Percentiles rank a stretch among this genome's conserved stretches.
Evolutionary conservation across 2,113 vertebrate genomes (phyloP).

Genomic region (Benitochromis conjunctus): DNA sequence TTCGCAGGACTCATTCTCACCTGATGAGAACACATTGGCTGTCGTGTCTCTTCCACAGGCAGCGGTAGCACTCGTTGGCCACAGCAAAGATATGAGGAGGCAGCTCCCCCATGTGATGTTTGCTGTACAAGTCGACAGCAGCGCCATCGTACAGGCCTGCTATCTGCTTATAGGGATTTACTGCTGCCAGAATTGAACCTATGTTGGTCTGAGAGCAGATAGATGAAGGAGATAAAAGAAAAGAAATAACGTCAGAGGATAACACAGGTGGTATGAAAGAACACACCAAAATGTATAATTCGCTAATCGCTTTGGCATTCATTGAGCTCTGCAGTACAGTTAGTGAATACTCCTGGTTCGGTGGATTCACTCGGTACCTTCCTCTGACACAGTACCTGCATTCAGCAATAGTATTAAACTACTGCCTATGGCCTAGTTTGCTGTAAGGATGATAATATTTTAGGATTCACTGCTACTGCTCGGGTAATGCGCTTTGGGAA

Average conservation of each 20-base stretch:
- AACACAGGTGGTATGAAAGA: background rate
- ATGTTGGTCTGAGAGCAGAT: slow-evolving; percentile 82
- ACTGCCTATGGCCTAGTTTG: slow-evolving; percentile 39
- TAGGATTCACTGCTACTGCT: slow-evolving; percentile 11
- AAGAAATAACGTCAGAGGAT: too few species aligned
- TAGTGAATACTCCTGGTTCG: background rate
- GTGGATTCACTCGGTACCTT: background rate
- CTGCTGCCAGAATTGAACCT: slow-evolving; percentile 87
- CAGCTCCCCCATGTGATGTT: slow-evolving; percentile 86
- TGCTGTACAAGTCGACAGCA: slow-evolving; percentile 82
- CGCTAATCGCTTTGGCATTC: background rate
- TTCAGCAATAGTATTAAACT: background rate
- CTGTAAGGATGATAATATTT: slow-evolving; percentile 28
- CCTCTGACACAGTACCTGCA: background rate
- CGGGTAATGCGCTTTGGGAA: slow-evolving; percentile 27
- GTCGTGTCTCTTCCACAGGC: slow-evolving; percentile 91
- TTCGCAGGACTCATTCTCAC: slow-evolving; percentile 47
- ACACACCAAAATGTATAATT: background rate
- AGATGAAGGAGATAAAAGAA: background rate
- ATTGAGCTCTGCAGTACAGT: background rate
- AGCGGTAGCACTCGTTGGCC: slow-evolving; percentile 92
- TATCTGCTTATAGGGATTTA: slow-evolving; percentile 88
- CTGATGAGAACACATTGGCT: slow-evolving; percentile 96
- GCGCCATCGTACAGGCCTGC: slow-evolving; percentile 76
- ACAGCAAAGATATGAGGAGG: slow-evolving; percentile 92